Base-by-base conservation (phyloP, 2,113 vertebrate species). In the Dicaeum eximium region DNA sequence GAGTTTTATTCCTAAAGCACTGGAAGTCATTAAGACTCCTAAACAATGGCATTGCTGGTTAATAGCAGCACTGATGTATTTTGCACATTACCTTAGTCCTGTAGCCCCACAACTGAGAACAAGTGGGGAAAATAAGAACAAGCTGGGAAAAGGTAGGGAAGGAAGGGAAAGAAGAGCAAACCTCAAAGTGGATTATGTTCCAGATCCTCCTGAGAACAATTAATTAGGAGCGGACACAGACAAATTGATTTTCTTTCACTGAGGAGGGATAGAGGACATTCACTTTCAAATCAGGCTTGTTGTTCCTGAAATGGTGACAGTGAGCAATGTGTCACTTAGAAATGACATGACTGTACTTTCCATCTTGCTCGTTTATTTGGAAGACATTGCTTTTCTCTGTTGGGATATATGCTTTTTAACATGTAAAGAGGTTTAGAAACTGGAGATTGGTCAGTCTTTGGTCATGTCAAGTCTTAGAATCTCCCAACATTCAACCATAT, bases 181-280 rank as follows among this genome's bases (percentile, higher is more conserved):
- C 23, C 37, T 91, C 70, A 60, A 20, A 91, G 79, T 65, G 62
- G 30, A 91, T 95, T 92, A 84, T 54, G 61, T 80, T 95, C 70
- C 78, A 92, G 78, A 80, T 94, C 22, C 87, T 89, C 70, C 61
- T 45, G 84, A 80, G 91, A 85, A 90, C 85, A 82, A 94, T 95
- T 91, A 95, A 94, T 95, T 94, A 91, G 84, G 8, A 86, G 65
- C 37, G 8, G 93, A 91, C 91, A 88, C 42, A 66, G 45, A 85
- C 31, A 94, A 95, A 95, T 91, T 92, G 93, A 94, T 95, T 95
- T 96, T 89, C 91, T 95, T 95, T 95, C 91, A 77, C 61, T 66
- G 70, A 75, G 87, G 74, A 95, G 38, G 50, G 78, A 91, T 92
- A 56, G 66, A 85, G 85, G 74, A 90, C 78, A 73, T 95, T 95